Evolutionary conservation across 2,113 vertebrate species (phyloP).

Genomic region (Calyptomena viridis): DNA sequence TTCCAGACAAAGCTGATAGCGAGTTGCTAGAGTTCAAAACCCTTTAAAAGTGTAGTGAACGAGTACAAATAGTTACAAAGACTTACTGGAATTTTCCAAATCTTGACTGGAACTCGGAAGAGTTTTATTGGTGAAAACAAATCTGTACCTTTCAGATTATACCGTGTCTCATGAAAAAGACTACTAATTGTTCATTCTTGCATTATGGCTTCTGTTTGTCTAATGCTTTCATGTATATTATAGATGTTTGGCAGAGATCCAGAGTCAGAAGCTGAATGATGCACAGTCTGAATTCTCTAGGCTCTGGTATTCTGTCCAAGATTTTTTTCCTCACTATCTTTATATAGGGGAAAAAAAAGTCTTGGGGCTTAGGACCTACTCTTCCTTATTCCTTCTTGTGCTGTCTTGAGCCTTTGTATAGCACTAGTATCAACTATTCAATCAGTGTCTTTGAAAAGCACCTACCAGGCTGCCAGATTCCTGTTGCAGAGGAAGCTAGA

Average conservation of each 20-base stretch:
- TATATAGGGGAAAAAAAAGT: not conserved
- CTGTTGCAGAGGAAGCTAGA: not conserved
- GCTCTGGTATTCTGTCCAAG: not conserved
- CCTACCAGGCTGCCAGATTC: conserved; percentile 39
- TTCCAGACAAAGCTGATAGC: not conserved
- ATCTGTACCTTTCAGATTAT: not conserved
- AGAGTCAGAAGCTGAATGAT: not conserved
- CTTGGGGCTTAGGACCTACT: not conserved
- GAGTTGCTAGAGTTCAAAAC: not conserved
- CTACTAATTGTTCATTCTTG: not conserved
- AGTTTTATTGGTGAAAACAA: not conserved
- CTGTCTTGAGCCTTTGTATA: not conserved
- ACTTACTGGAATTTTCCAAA: accelerated
- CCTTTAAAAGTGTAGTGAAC: not conserved
- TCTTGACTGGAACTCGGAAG: not conserved
- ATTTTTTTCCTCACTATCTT: not conserved
- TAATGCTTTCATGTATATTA: not conserved
- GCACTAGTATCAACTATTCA: conserved; percentile 15
- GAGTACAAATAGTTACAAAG: not conserved
- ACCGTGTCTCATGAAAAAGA: not conserved
- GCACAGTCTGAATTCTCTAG: not conserved
- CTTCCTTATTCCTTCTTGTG: not conserved
- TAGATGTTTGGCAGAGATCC: not conserved
- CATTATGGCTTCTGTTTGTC: not conserved
- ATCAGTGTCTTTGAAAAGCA: conserved; percentile 26